Conservation (phyloP, 2,888 invertebrate genomes). For the Leucoptera coffeella region DNA sequence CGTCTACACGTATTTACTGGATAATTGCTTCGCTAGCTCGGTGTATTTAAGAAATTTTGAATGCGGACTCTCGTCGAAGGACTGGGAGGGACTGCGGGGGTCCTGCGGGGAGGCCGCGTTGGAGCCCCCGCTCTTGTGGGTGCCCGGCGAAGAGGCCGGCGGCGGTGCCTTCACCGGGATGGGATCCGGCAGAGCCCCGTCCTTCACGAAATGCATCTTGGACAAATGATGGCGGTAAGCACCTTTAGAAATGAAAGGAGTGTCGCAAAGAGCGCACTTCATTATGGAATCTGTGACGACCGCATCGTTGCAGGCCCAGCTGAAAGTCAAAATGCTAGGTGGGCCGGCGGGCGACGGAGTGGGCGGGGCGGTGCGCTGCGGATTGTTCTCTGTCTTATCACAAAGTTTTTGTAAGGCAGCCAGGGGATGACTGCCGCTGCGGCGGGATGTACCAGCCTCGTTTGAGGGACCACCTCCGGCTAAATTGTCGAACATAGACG, state of each 20-base stretch:
- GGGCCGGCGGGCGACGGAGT: slow-evolving; percentile 60
- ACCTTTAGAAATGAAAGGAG: slow-evolving; percentile 93
- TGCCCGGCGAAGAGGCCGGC: slow-evolving; percentile 33
- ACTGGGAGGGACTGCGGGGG: slow-evolving; percentile 53
- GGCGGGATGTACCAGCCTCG: slow-evolving; percentile 55
- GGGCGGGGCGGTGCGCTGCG: slow-evolving; percentile 41
- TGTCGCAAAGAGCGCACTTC: slow-evolving; percentile 93
- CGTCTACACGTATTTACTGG: slow-evolving; percentile 88
- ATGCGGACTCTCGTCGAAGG: slow-evolving; percentile 87
- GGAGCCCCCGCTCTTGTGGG: slow-evolving; percentile 33
- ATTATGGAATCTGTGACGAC: slow-evolving; percentile 85
- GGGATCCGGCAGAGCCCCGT: slow-evolving; percentile 77
- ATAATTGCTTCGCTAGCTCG: slow-evolving; percentile 95
- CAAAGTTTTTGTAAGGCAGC: slow-evolving; percentile 93
- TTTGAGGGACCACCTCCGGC: slow-evolving; percentile 50
- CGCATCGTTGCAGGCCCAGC: slow-evolving; percentile 92
- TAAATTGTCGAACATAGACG: slow-evolving; percentile 85
- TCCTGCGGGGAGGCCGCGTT: slow-evolving; percentile 46
- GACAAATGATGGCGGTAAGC: slow-evolving; percentile 94
- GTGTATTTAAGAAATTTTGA: slow-evolving; percentile 98
- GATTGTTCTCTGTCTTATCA: slow-evolving; percentile 85
- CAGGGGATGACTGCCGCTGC: slow-evolving; percentile 79
- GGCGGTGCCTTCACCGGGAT: slow-evolving; percentile 55
- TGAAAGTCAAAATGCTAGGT: slow-evolving; percentile 82
- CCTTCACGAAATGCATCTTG: slow-evolving; percentile 93